phyloP scores from a whole-genome alignment of 2,888 invertebrate genomes.

The Limnephilus auricula region DNA sequence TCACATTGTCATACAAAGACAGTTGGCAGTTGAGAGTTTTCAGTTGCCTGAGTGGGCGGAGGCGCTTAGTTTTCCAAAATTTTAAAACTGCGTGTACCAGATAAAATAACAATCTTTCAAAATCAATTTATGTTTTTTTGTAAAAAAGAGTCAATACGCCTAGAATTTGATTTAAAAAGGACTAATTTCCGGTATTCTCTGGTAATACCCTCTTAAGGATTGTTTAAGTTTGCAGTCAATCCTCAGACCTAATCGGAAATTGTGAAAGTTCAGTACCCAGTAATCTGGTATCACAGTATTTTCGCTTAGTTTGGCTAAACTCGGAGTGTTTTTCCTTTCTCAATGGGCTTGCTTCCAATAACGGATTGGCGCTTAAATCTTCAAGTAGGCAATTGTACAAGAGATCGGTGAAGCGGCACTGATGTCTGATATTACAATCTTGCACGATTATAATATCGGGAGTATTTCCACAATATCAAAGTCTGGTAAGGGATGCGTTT shows the following conservation, averaged over 20 bases:
- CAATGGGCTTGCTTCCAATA: neutral
- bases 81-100: too few relatives aligned
- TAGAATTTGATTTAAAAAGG: too few relatives aligned
- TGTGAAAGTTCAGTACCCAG: slow-evolving; percentile 21
- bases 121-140: too few relatives aligned
- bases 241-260: slow-evolving; percentile 16
- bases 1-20: too few relatives aligned
- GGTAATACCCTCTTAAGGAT: neutral
- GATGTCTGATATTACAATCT: slow-evolving; percentile 43
- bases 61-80: too few relatives aligned
- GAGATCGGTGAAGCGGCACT: slow-evolving; percentile 28
- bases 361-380: slow-evolving; percentile 9
- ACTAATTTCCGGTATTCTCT: too few relatives aligned
- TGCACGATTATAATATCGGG: slow-evolving; percentile 44
- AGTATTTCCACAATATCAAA: slow-evolving; percentile 40
- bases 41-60: too few relatives aligned
- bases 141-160: too few relatives aligned
- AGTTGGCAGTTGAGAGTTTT: too few relatives aligned
- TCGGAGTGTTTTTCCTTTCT: slow-evolving; percentile 20
- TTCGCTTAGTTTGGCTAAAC: neutral
- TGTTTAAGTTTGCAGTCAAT: slow-evolving; percentile 19
- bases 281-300: slow-evolving; percentile 9
- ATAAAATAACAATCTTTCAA: too few relatives aligned
- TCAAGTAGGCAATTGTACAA: slow-evolving; percentile 39
- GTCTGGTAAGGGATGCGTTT: slow-evolving; percentile 14